Conservation (phyloP, 2,888 invertebrate species). For the Ariolimax columbianus region DNA sequence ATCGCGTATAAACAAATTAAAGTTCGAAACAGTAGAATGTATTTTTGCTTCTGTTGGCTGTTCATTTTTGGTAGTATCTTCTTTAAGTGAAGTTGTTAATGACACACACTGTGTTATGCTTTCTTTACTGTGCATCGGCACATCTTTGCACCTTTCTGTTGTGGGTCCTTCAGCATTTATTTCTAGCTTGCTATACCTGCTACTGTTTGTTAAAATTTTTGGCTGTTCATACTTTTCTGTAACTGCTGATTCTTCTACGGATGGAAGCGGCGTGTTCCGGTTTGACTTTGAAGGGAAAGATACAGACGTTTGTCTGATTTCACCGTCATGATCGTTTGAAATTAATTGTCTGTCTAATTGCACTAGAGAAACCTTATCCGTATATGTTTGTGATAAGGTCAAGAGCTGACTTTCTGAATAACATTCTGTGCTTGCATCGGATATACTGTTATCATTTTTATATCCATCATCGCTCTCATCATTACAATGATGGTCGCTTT, state of each 20-base stretch:
- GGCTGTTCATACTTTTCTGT: not conserved
- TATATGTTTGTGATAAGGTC: too few species aligned
- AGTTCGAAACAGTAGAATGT: too few species aligned
- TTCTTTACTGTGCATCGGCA: not conserved
- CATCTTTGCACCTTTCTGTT: not conserved
- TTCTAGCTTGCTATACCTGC: not conserved
- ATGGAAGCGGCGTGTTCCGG: not conserved
- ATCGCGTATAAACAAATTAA: not conserved
- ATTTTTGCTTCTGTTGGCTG: not conserved
- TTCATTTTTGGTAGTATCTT: not conserved
- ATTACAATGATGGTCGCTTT: constrained; percentile 7
- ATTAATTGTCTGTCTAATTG: not conserved
- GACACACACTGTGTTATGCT: not conserved
- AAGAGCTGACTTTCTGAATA: not conserved
- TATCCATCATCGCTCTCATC: constrained; percentile 24
- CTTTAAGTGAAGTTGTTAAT: not conserved
- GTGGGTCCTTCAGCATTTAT: not conserved
- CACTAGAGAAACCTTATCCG: not conserved
- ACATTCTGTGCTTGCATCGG: not conserved
- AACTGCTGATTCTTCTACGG: not conserved
- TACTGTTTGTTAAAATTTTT: not conserved
- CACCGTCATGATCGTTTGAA: not conserved
- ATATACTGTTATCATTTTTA: constrained; percentile 3
- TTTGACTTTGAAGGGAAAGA: not conserved
- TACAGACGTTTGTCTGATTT: not conserved